A percentile compares a stretch with the other conserved stretches of the same genome.
Conservation (phyloP, 1,140 invertebrate genomes). For the Calliopsis andreniformis region DNA sequence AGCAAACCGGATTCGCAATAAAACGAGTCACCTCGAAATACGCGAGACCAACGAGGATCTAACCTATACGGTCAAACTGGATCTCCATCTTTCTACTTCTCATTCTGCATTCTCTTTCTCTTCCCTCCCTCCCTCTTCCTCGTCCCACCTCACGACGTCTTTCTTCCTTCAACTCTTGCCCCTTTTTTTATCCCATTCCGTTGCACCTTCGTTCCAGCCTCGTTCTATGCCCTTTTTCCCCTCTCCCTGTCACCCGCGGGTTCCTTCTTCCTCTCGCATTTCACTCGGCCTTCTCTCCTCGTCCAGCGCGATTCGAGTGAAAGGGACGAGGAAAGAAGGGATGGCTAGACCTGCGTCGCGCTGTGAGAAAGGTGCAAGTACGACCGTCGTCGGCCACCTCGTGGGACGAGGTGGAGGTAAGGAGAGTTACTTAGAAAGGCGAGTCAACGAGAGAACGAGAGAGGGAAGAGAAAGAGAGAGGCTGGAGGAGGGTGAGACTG, state of each 20-base stretch:
- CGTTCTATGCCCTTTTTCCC: background rate
- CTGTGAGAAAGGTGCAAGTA: constrained; percentile 73
- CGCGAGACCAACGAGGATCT: constrained; percentile 61
- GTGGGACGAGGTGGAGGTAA: constrained; percentile 39
- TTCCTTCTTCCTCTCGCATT: constrained; percentile 14
- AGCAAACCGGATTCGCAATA: constrained; percentile 80
- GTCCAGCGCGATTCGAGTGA: constrained; percentile 57
- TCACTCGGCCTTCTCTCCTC: constrained; percentile 12
- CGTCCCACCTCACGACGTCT: background rate
- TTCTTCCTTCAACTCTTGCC: too few relatives aligned
- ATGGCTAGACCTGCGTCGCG: constrained; percentile 59
- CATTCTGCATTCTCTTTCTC: constrained; percentile 60
- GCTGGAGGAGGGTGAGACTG: constrained; percentile 38
- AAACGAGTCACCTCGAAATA: constrained; percentile 67
- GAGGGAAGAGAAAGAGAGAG: background rate
- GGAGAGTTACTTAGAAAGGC: constrained; percentile 44
- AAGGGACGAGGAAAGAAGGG: constrained; percentile 71
- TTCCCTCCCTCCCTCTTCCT: constrained; percentile 42
- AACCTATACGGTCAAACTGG: constrained; percentile 67
- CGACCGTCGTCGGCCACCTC: constrained; percentile 52
- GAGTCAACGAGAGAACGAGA: background rate
- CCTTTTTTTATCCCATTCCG: background rate
- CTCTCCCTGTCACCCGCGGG: too few relatives aligned
- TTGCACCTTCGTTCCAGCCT: constrained; percentile 8
- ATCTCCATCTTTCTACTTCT: constrained; percentile 64